Evolutionary conservation across 2,888 invertebrate species (phyloP).

Genomic region (Nomada hirtipes): DNA sequence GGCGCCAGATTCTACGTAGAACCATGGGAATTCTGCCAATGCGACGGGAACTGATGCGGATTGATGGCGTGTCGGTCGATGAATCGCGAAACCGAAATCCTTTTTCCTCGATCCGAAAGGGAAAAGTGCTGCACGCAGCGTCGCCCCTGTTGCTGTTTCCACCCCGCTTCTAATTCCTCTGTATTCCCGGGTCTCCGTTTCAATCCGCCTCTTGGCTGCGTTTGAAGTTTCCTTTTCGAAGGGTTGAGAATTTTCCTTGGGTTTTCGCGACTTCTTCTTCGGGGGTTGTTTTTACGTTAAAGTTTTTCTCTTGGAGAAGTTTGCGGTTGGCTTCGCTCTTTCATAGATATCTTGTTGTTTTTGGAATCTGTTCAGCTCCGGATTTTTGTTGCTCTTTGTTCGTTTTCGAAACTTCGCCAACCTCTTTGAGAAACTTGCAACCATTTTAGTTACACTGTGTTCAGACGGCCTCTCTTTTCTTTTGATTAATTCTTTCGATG

Average conservation of each 20-base stretch:
- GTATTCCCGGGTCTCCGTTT: neutral
- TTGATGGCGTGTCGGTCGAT: constrained; percentile 54
- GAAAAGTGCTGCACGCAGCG: neutral
- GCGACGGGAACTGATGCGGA: constrained; percentile 45
- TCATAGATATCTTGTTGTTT: neutral
- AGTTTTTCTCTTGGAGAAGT: neutral
- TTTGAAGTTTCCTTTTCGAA: too few species aligned
- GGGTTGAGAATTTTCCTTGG: too few species aligned
- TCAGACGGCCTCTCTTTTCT: neutral
- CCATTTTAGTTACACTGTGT: neutral
- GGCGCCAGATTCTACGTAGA: constrained; percentile 45
- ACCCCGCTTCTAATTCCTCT: neutral
- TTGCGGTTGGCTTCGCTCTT: neutral
- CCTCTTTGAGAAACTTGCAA: neutral
- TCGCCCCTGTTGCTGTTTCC: neutral
- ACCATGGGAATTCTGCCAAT: constrained; percentile 39
- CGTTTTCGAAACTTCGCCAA: neutral
- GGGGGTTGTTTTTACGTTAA: neutral
- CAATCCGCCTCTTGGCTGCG: neutral
- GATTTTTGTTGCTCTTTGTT: too few species aligned
- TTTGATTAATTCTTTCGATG: constrained; percentile 8
- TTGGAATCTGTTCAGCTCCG: neutral
- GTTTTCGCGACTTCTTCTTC: neutral
- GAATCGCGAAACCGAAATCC: constrained; percentile 6
- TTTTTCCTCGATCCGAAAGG: neutral